Evolutionary conservation across 2,888 invertebrate species (phyloP), one percentile per base, ranked within the genome.

Genomic region (Stenolophus ochropezus): DNA sequence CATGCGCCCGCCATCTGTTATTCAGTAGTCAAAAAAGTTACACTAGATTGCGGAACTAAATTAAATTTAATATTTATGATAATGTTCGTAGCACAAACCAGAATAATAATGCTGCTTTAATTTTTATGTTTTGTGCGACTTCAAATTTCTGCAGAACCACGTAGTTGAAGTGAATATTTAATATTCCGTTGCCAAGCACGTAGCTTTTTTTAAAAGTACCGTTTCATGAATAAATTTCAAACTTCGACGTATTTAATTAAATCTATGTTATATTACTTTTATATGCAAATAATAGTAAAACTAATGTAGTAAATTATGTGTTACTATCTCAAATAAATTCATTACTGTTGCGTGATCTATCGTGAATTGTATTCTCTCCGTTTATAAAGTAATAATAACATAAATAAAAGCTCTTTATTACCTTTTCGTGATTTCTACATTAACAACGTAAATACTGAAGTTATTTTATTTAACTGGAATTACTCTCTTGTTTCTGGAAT

Each of bases 1-100:
- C 53, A 75, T 75, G 74, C 16, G 53, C 74, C 16, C 74, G 42
- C 69, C 69, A 53, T 75, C 53, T 53, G 74, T 75, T 75, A 75
- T 75, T 18, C 53, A 75, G 25, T 51, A 75, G 25, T 51, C 21
- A 27, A 75, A 75, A 75, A 75, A 75, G 23, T 75, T 75, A 18
- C 6, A 33, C 56, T 27, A 58, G 20, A 56, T 56, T 76, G 56
- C 27, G n/a, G 76, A 33, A 76, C 56, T 53, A 53, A 76, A 76
- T 76, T 76, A 76, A 49, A 49, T 73, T 73, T 73, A 56, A 76
- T 76, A 76, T 76, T 76, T 76, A 76, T 58, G 33, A 58, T 76
- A 76, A 76, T 76, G 76, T 21, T 27, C 47, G 47, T 18, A n/a
- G 25, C 47, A 56, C 56, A 51, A 75, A 51, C 53, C 33, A 75